phyloP scores from a whole-genome alignment of 2,888 invertebrate species.

The Melinaea marsaeus region DNA sequence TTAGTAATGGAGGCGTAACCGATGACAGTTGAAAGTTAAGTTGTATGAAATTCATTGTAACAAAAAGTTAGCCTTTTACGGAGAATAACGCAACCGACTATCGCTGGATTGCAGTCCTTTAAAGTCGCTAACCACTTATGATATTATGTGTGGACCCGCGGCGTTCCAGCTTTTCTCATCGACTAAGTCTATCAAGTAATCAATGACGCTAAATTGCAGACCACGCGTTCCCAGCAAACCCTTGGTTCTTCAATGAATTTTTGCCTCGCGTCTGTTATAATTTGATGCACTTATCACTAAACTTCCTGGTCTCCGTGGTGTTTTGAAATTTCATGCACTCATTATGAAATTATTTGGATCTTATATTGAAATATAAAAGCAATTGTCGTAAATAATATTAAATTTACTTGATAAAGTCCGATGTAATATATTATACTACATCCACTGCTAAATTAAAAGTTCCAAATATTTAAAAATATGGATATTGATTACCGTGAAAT shows the following conservation, averaged over 20 bases:
- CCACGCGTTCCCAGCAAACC: slow-evolving; percentile 31
- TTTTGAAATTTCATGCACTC: slow-evolving; percentile 18
- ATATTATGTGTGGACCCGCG: slow-evolving; percentile 60
- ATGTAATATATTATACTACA: background rate
- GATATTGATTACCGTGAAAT: background rate
- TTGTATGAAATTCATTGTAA: slow-evolving; percentile 46
- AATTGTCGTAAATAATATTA: background rate
- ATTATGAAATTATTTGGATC: background rate
- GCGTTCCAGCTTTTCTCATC: slow-evolving; percentile 61
- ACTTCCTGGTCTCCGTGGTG: slow-evolving; percentile 19
- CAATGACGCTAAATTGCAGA: slow-evolving; percentile 47
- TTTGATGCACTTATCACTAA: slow-evolving; percentile 20
- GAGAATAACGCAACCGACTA: slow-evolving; percentile 54
- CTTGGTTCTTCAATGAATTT: slow-evolving; percentile 31
- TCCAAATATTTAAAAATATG: background rate
- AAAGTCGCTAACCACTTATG: slow-evolving; percentile 65
- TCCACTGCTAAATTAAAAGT: background rate
- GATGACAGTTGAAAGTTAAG: slow-evolving; percentile 52
- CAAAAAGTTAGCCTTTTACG: slow-evolving; percentile 65
- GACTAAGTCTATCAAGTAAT: slow-evolving; percentile 40
- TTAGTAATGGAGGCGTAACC: slow-evolving; percentile 28
- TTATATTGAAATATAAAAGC: background rate
- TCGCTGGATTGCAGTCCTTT: slow-evolving; percentile 58
- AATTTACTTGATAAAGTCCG: background rate
- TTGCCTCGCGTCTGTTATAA: slow-evolving; percentile 29